A percentile compares a stretch with the other conserved stretches of the same genome.
Conservation (phyloP, 2,888 invertebrate species). For the Tiliacea aurago region DNA sequence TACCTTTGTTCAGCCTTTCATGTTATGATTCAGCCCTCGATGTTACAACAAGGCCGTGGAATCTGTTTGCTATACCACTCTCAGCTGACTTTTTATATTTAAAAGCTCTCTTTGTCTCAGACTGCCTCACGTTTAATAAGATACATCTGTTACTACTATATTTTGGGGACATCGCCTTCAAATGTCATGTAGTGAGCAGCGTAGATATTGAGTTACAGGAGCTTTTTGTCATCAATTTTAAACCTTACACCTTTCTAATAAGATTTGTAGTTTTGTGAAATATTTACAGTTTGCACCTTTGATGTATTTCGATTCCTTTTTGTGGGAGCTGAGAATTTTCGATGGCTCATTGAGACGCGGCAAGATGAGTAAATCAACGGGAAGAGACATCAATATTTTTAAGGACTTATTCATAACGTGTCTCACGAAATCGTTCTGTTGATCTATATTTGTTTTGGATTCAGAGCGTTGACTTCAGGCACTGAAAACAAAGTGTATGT, state of each 20-base stretch:
- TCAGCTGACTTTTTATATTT: conserved; percentile 71
- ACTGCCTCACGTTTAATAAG: conserved; percentile 75
- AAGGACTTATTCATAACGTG: conserved; percentile 61
- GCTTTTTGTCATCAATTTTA: conserved; percentile 52
- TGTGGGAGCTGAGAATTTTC: conserved; percentile 55
- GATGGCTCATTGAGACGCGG: conserved; percentile 61
- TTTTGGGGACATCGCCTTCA: conserved; percentile 76
- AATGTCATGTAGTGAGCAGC: conserved; percentile 75
- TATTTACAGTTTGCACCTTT: conserved; percentile 62
- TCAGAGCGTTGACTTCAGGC: conserved; percentile 20
- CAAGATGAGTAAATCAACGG: conserved; percentile 65
- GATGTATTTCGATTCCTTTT: conserved; percentile 64
- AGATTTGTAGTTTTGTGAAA: conserved; percentile 34
- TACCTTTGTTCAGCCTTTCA: conserved; percentile 45
- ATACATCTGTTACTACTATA: conserved; percentile 82
- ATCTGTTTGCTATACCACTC: conserved; percentile 67
- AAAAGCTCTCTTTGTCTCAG: conserved; percentile 74
- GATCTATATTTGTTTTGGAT: conserved; percentile 30
- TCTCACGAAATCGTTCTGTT: conserved; percentile 23
- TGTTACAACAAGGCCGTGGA: conserved; percentile 60
- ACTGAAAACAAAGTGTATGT: not conserved
- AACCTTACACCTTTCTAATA: conserved; percentile 57
- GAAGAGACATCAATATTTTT: conserved; percentile 63
- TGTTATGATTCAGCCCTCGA: conserved; percentile 56
- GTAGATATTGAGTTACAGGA: conserved; percentile 74